Percentiles rank a stretch among this genome's conserved stretches.
These are phyloP conservation scores for Chirona hameri DNA, from an alignment of 2,888 invertebrate species.

Conservation along the genomic window DNA sequence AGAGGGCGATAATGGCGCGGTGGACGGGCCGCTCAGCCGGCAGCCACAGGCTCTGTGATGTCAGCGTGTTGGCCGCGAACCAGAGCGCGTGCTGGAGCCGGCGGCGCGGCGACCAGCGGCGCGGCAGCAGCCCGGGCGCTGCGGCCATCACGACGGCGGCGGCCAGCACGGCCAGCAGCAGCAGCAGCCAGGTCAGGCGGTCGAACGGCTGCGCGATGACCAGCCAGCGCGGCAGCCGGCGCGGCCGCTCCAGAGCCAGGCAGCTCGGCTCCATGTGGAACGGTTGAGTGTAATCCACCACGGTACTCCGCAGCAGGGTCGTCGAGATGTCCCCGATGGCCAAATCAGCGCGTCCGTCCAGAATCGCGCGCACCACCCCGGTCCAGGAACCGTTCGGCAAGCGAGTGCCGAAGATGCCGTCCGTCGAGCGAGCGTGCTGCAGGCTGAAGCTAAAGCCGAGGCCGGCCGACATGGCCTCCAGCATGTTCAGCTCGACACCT, in stretches of 20 bases:
- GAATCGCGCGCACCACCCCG: neutral
- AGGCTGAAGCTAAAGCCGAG: neutral
- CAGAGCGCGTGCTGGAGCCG: neutral
- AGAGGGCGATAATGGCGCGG: neutral
- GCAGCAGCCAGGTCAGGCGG: neutral
- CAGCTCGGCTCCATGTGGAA: neutral
- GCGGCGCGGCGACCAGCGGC: neutral
- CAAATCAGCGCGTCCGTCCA: neutral
- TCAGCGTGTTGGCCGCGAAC: neutral
- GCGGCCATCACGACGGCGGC: neutral
- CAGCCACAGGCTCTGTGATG: neutral
- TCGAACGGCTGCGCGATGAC: neutral
- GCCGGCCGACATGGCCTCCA: neutral
- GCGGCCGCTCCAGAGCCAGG: neutral
- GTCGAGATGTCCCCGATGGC: constrained; percentile 6
- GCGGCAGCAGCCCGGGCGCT: neutral
- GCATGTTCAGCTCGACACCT: neutral
- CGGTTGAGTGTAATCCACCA: neutral
- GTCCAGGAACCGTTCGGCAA: neutral
- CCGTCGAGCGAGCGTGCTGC: too few species aligned
- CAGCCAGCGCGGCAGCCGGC: neutral
- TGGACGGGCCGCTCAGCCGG: neutral
- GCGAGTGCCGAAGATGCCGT: neutral
- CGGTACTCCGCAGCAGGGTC: neutral
- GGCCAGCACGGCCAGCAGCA: neutral